Conservation (phyloP, 1,140 invertebrate genomes). For the Tetraneura akinire region DNA sequence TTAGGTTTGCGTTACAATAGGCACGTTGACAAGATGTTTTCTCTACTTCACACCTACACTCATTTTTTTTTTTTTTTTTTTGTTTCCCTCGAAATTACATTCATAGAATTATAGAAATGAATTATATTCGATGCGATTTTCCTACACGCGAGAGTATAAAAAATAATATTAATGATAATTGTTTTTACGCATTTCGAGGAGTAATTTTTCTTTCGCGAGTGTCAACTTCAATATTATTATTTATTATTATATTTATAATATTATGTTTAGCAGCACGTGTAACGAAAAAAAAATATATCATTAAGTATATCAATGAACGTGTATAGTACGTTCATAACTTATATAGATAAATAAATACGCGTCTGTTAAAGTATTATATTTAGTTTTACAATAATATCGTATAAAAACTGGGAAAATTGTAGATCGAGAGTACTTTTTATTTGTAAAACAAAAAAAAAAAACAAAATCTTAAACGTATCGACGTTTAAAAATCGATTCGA, state of each 20-base stretch:
- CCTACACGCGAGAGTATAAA: neutral
- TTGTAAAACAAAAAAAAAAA: no score
- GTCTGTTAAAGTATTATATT: no score
- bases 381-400: no score
- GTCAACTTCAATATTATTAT: neutral
- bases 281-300: neutral
- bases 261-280: neutral
- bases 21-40: slow-evolving; percentile 44
- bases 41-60: slow-evolving; percentile 32
- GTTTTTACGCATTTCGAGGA: neutral
- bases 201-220: neutral
- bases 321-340: no score
- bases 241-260: neutral
- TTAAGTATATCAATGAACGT: no score
- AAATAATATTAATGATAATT: neutral
- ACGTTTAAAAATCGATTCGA: no score
- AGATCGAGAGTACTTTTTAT: no score
- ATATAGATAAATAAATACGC: no score
- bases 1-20: slow-evolving; percentile 28
- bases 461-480: no score
- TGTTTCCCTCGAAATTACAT: neutral
- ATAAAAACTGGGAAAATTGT: no score
- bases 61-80: no score
- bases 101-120: neutral
- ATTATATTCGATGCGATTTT: slow-evolving; percentile 14